Evolutionary conservation across 2,797 vertebrate species (phyloP), one percentile per base, ranked within the genome.

Genomic region (Pachyuromys duprasi): DNA sequence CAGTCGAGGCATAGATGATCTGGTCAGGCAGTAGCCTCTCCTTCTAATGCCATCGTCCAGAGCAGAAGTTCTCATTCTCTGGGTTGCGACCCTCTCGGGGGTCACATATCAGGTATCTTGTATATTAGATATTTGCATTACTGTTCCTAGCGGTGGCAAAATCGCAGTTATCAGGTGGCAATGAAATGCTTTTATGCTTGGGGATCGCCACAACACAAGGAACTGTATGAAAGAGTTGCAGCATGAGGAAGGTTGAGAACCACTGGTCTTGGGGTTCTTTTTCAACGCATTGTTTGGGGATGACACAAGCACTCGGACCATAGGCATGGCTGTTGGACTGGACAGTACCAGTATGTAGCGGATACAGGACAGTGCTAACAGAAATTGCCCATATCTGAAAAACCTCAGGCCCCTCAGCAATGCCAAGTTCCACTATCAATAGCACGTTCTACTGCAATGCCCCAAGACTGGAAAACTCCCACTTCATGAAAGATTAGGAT

Each of bases 401-500:
- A 28, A 45, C 55, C 26, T 62, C 53, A 14, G 17, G 12, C 18
- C 24, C 53, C 14, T 80, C 78, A 42, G 36, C 3, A 28, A 69
- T 49, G 36, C 83, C 53, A 18, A 33, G 69, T 57, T 94, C 12
- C 49, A 76, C 8, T 75, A 20, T 28, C 76, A 87, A 70, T 42
- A 57, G n/a, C 7, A 20, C 4, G 87, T 83, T 84, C 60, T 36
- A 76, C 0, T 4, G 11, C n/a, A 78, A 89, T 86, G 9, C 9
- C 36, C 33, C 39, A 79, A 36, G 42, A 76, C 78, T 22, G 75
- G 89, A 70, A 95, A 72, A 83, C 9, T 18, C 14, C 7, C 31
- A 12, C 13, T 55, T 74, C 31, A 31, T 89, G 55, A 93, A 93
- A 83, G 63, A 86, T 89, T 55, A 80, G 45, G 55, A 91, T 86